Percentiles rank a stretch among this genome's conserved stretches.
These are phyloP conservation scores for Pollenia labialis DNA, from an alignment of 2,888 invertebrate genomes.

Conservation along the genomic window DNA sequence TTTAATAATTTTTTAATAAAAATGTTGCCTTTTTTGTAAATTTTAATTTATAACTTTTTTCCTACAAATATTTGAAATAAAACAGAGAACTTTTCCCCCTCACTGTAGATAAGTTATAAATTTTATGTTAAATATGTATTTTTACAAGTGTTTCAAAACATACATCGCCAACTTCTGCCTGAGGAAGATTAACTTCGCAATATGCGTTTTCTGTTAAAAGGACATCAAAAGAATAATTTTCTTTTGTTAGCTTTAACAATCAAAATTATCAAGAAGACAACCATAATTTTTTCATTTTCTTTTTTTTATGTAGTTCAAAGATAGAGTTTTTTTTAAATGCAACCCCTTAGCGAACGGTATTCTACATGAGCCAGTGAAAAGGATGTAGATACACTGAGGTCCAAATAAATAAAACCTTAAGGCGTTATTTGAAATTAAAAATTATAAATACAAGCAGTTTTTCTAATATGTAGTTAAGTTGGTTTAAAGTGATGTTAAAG, in stretches of 20 bases:
- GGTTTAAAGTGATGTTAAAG: too few relatives aligned
- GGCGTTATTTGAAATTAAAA: too few relatives aligned
- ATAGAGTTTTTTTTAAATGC: background rate
- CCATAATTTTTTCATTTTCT: background rate
- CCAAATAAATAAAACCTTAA: too few relatives aligned
- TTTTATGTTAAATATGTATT: background rate
- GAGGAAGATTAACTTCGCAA: constrained; percentile 34
- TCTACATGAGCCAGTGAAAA: background rate
- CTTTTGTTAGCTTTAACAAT: constrained; percentile 15
- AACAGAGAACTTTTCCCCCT: background rate
- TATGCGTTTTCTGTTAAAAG: constrained; percentile 7
- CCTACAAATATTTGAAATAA: too few relatives aligned
- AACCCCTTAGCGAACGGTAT: background rate
- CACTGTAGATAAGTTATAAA: background rate
- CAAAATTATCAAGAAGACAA: constrained; percentile 17
- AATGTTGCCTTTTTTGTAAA: background rate
- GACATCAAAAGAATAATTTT: constrained; percentile 34
- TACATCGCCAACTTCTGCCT: constrained; percentile 31
- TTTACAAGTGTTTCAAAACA: background rate
- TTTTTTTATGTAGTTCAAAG: constrained; percentile 20
- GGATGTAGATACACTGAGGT: too few relatives aligned
- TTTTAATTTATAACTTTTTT: background rate
- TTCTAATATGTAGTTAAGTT: too few relatives aligned
- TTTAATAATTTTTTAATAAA: background rate
- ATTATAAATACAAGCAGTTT: too few relatives aligned